Evolutionary conservation across 1,140 invertebrate species (phyloP).

Genomic region (Pseudomyrmex dendroicus): DNA sequence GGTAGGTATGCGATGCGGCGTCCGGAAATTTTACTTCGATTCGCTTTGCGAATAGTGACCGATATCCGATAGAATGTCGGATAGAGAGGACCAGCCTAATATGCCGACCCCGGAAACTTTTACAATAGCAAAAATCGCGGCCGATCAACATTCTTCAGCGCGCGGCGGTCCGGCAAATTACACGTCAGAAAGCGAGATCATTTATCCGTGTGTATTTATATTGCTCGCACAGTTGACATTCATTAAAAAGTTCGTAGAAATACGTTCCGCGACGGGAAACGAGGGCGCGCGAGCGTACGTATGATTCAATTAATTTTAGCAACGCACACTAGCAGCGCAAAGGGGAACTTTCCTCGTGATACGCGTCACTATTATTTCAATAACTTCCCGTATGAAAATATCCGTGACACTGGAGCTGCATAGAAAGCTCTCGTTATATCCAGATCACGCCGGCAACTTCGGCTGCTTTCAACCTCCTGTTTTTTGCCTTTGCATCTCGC

Average conservation of each 20-base stretch:
- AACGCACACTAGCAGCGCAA: constrained; percentile 5
- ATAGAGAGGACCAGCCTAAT: constrained; percentile 33
- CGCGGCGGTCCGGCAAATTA: constrained; percentile 39
- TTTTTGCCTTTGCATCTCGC: constrained; percentile 25
- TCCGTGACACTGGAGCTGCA: constrained; percentile 22
- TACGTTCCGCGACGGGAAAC: constrained; percentile 9
- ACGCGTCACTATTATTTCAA: constrained; percentile 53
- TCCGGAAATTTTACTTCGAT: constrained; percentile 82
- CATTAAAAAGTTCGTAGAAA: constrained; percentile 45
- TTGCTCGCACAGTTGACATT: constrained; percentile 46
- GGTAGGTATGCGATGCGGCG: not conserved
- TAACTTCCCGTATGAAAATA: constrained; percentile 55
- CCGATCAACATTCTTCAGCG: constrained; percentile 40
- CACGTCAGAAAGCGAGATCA: constrained; percentile 35
- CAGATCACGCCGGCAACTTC: constrained; percentile 33
- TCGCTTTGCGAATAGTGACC: constrained; percentile 74
- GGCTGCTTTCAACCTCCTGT: not conserved
- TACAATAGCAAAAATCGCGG: constrained; percentile 39
- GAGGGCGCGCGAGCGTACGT: not conserved
- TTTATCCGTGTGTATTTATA: constrained; percentile 55
- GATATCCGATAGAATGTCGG: constrained; percentile 48
- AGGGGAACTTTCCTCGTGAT: constrained; percentile 32
- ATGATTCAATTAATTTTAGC: constrained; percentile 53
- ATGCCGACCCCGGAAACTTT: constrained; percentile 37
- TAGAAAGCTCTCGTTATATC: constrained; percentile 41